Evolutionary conservation across 2,797 vertebrate genomes (phyloP).

Genomic region (Stomatorhinus walkeri): DNA sequence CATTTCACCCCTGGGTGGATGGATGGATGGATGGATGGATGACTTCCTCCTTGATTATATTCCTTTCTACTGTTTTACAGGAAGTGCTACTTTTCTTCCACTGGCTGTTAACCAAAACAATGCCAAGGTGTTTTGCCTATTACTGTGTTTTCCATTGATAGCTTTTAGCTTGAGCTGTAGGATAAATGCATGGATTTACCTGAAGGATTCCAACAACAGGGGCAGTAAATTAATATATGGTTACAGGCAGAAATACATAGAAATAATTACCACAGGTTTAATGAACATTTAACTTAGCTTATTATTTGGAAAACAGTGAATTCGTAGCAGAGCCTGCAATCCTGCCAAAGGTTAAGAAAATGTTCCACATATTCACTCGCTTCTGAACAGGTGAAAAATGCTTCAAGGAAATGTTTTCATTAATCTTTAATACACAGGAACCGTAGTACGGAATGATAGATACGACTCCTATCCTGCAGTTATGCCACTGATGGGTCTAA

Average conservation of each 20-base stretch:
- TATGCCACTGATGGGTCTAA: not conserved
- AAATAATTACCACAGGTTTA: not conserved
- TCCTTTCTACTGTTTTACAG: not conserved
- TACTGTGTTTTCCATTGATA: not conserved
- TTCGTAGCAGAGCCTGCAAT: not conserved
- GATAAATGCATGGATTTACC: not conserved
- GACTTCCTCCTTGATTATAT: not conserved
- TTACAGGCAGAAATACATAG: not conserved
- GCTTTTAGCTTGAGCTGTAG: not conserved
- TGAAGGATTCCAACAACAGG: not conserved
- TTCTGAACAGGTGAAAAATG: conserved; percentile 13
- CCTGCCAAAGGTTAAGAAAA: not conserved
- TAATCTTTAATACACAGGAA: conserved; percentile 7
- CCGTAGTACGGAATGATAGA: not conserved
- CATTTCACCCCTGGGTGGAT: not conserved
- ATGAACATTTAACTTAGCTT: not conserved
- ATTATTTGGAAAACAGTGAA: not conserved
- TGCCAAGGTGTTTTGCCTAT: not conserved
- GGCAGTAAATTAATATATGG: not conserved
- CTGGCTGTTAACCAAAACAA: not conserved
- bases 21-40: not conserved
- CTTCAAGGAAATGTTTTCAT: not conserved
- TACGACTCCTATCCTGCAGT: conserved; percentile 2
- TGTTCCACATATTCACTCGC: not conserved
- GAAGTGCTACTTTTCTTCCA: not conserved